Conservation (phyloP, 1,140 invertebrate genomes). For the Drosophila nikananu region DNA sequence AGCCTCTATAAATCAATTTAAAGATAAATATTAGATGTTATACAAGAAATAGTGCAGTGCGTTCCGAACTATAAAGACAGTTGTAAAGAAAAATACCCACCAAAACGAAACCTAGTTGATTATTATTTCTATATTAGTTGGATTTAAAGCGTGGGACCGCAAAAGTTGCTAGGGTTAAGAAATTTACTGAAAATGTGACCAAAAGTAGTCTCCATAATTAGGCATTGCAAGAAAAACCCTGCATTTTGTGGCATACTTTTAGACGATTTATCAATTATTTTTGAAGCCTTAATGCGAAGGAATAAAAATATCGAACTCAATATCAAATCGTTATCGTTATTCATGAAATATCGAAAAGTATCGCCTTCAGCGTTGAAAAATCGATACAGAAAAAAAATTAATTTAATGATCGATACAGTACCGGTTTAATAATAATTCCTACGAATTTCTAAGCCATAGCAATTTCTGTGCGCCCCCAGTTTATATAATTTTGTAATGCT, state of each 20-base stretch:
- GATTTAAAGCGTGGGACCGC: neutral
- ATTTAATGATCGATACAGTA: no score
- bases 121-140: no score
- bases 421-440: no score
- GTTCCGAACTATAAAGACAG: conserved; percentile 14
- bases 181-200: neutral
- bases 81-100: conserved; percentile 29
- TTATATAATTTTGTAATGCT: neutral
- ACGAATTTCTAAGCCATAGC: no score
- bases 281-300: neutral
- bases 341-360: no score
- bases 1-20: conserved; percentile 6
- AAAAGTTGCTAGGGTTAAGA: neutral
- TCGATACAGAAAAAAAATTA: no score
- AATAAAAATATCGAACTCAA: neutral
- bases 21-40: conserved; percentile 7
- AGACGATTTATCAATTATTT: neutral
- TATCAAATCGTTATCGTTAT: neutral
- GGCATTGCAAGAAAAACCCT: neutral
- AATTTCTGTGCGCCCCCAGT: neutral
- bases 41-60: conserved; percentile 1
- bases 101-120: neutral
- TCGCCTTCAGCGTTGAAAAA: no score
- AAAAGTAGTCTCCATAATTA: neutral
- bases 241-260: conserved; percentile 2